Evolutionary conservation across 2,888 invertebrate genomes (phyloP).

Genomic region (Morpho deidamia): DNA sequence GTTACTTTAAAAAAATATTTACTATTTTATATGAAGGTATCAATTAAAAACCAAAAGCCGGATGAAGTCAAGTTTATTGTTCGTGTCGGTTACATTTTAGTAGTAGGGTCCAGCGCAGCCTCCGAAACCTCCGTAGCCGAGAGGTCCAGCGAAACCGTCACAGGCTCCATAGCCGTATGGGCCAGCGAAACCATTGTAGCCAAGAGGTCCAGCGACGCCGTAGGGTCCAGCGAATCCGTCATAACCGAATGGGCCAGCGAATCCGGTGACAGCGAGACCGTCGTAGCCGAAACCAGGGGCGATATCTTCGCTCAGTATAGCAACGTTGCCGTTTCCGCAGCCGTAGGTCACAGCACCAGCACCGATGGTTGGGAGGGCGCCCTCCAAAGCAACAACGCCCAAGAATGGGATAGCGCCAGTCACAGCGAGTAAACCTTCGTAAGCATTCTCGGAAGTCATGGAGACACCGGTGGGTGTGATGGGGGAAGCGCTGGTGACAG

Average conservation of each 20-base stretch:
- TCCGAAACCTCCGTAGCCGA: background rate
- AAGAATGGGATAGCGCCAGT: conserved; percentile 39
- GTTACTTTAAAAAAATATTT: too few relatives aligned
- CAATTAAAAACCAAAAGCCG: background rate
- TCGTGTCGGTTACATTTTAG: background rate
- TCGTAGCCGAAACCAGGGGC: background rate
- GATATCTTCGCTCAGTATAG: conserved; percentile 33
- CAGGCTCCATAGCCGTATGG: conserved; percentile 21
- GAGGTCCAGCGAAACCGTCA: conserved; percentile 15
- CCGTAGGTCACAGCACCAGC: conserved; percentile 40
- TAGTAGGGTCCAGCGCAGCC: background rate
- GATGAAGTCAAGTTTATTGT: background rate
- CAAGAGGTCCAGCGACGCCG: background rate
- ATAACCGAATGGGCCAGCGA: background rate
- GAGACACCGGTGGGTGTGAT: conserved; percentile 38
- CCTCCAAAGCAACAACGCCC: conserved; percentile 40
- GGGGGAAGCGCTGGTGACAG: conserved; percentile 36
- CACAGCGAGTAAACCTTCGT: conserved; percentile 36
- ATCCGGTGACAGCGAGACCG: too few relatives aligned
- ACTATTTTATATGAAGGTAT: too few relatives aligned
- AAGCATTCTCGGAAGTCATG: conserved; percentile 37
- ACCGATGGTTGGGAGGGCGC: conserved; percentile 35
- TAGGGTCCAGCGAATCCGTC: background rate
- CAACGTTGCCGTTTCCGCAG: conserved; percentile 40
- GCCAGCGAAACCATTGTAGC: conserved; percentile 5